Conservation (phyloP, 2,888 invertebrate genomes). For the Drosophila antonietae region DNA sequence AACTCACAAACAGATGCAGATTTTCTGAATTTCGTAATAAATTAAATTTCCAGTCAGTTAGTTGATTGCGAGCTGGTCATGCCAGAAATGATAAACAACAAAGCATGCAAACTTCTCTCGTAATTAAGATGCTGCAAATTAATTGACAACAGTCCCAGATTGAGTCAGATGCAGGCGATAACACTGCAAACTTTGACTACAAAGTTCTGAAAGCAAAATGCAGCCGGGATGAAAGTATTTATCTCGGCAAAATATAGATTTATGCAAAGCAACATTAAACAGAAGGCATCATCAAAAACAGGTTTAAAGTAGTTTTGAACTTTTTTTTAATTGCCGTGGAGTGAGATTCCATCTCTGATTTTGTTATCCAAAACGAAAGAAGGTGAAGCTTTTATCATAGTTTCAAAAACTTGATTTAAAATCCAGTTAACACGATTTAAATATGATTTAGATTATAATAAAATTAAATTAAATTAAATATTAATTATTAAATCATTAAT, state of each 20-base stretch:
- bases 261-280: background rate
- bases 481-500: too few relatives aligned
- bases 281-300: background rate
- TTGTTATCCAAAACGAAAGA: too few relatives aligned
- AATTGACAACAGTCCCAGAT: background rate
- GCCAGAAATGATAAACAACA: background rate
- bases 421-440: too few relatives aligned
- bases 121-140: background rate
- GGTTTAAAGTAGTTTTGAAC: background rate
- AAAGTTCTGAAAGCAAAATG: background rate
- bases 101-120: background rate
- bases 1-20: conserved; percentile 5
- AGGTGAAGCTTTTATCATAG: too few relatives aligned
- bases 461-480: too few relatives aligned
- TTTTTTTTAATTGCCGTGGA: background rate
- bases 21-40: conserved; percentile 15
- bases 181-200: background rate
- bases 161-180: conserved; percentile 9
- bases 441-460: too few relatives aligned
- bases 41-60: conserved; percentile 13
- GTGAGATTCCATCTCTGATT: too few relatives aligned
- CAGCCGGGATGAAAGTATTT: background rate
- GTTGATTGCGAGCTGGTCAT: background rate
- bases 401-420: too few relatives aligned
- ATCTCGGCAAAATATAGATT: background rate